Conservation (phyloP, 2,113 vertebrate genomes). For the Antechinus stuartii region DNA sequence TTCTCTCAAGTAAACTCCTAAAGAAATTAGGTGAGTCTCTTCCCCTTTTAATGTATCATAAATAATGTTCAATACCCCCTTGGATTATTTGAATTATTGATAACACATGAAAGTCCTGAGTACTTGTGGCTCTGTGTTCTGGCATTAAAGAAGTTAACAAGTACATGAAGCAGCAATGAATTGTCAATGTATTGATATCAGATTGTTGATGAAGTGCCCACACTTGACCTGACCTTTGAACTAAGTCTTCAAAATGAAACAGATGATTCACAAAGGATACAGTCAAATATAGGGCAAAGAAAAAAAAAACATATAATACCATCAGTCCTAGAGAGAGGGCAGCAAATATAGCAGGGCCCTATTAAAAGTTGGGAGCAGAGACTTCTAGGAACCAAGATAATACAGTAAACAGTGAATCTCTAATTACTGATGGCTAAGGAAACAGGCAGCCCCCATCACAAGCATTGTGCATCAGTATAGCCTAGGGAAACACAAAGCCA, state of each 20-base stretch:
- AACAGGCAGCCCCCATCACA: too few species aligned
- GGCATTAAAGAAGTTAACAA: neutral
- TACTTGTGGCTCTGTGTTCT: neutral
- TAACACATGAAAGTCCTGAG: neutral
- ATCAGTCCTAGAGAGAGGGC: neutral
- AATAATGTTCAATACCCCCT: neutral
- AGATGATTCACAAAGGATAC: neutral
- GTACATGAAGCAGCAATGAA: neutral
- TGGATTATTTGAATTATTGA: neutral
- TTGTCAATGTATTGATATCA: neutral
- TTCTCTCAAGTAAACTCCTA: neutral
- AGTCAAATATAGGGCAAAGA: neutral
- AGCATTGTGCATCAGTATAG: too few species aligned
- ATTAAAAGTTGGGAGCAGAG: neutral
- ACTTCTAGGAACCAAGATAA: too few species aligned
- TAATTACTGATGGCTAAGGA: too few species aligned
- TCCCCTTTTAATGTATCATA: neutral
- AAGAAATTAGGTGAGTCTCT: neutral
- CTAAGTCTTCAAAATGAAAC: neutral
- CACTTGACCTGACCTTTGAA: neutral
- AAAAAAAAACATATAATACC: neutral
- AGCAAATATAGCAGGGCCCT: neutral
- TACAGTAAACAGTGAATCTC: too few species aligned
- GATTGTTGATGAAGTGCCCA: neutral
- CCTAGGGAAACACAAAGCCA: too few species aligned